Percentiles rank a stretch among this genome's conserved stretches.
phyloP scores from a whole-genome alignment of 2,888 invertebrate genomes.

The Lapara coniferarum region DNA sequence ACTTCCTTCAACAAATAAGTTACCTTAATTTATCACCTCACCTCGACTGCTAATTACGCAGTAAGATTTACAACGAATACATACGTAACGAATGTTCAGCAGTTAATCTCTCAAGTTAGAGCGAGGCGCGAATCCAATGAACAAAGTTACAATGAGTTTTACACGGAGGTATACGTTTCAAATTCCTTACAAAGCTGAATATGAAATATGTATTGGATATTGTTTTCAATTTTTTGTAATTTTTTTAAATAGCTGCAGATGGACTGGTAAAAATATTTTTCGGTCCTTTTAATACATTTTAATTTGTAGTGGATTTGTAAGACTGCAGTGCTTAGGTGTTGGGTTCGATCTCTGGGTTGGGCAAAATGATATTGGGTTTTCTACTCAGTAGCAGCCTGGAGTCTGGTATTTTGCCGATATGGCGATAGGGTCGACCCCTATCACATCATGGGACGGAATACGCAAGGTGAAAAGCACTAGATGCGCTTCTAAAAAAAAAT shows the following conservation, averaged over 20 bases:
- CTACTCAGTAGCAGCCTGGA: too few species aligned
- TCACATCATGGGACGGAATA: too few species aligned
- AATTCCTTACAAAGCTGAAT: neutral
- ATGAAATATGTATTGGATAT: neutral
- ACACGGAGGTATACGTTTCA: slow-evolving; percentile 1
- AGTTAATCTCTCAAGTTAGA: slow-evolving; percentile 3
- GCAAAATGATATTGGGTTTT: too few species aligned
- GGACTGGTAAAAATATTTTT: too few species aligned
- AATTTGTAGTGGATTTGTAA: too few species aligned
- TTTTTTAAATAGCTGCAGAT: neutral
- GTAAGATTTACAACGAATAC: neutral
- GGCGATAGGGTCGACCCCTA: too few species aligned
- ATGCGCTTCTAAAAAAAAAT: too few species aligned
- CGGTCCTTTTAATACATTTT: too few species aligned
- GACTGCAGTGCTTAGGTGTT: too few species aligned
- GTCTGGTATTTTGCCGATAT: too few species aligned
- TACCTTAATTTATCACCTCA: neutral
- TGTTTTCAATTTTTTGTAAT: neutral
- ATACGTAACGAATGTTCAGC: neutral
- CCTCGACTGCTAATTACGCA: neutral
- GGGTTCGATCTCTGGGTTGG: too few species aligned
- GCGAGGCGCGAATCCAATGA: neutral
- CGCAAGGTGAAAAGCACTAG: too few species aligned
- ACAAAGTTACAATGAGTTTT: slow-evolving; percentile 14
- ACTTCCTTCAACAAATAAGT: neutral